These are phyloP conservation scores for Neofelis nebulosa DNA, from an alignment of 2,113 vertebrate species.

Conservation along the genomic window DNA sequence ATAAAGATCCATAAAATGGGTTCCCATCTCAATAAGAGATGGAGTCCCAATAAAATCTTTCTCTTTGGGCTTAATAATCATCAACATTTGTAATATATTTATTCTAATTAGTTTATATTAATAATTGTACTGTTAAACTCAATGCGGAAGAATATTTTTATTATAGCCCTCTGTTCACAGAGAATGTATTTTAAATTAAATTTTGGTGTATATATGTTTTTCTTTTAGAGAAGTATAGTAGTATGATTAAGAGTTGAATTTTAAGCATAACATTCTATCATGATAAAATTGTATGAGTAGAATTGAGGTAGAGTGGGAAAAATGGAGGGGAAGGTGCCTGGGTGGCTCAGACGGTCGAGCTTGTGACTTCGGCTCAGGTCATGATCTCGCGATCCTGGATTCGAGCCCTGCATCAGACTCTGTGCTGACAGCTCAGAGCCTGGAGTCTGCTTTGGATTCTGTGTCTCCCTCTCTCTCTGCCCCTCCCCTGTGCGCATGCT, in stretches of 20 bases:
- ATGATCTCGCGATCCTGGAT: too few relatives aligned
- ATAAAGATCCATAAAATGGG: neutral
- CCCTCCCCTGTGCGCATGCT: too few relatives aligned
- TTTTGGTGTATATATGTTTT: neutral
- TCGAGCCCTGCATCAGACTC: too few relatives aligned
- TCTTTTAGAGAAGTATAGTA: neutral
- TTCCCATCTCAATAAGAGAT: neutral
- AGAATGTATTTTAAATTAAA: neutral
- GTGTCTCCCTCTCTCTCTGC: too few relatives aligned
- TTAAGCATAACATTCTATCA: slow-evolving; percentile 17
- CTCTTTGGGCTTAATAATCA: neutral
- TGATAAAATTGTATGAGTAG: neutral
- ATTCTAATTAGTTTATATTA: neutral
- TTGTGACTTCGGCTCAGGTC: too few relatives aligned
- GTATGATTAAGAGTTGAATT: neutral
- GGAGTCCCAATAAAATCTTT: neutral
- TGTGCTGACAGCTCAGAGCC: too few relatives aligned
- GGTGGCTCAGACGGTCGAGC: too few relatives aligned
- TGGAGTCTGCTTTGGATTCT: too few relatives aligned
- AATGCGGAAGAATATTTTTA: neutral
- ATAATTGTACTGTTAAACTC: neutral
- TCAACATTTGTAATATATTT: neutral
- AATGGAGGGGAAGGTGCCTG: neutral
- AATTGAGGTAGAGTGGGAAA: neutral
- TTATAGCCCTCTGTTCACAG: neutral